These are phyloP conservation scores for Haliclona indistincta DNA, from an alignment of 37 sponge, comb jelly and placozoan genomes.

Conservation along the genomic window DNA sequence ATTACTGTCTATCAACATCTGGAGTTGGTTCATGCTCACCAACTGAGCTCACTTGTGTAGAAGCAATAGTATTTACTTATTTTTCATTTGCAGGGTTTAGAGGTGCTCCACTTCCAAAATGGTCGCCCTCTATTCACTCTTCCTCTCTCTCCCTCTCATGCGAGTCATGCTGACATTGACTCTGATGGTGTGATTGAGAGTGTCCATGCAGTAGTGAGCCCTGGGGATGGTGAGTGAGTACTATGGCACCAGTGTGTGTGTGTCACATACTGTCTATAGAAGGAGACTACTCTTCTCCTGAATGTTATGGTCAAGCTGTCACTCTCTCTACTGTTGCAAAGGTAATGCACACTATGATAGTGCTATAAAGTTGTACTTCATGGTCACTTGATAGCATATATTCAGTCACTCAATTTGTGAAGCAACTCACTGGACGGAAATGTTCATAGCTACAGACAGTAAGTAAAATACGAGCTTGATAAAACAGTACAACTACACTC, in stretches of 20 bases:
- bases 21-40: too few relatives aligned
- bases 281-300: not conserved
- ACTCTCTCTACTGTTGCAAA: conserved; percentile 8
- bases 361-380: not conserved
- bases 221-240: conserved; percentile 43
- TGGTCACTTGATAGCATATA: conserved; percentile 22
- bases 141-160: conserved; percentile 66
- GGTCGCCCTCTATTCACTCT: conserved; percentile 82
- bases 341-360: not conserved
- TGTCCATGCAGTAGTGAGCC: conserved; percentile 56
- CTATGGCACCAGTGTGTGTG: not conserved
- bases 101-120: conserved; percentile 72
- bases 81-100: conserved; percentile 49
- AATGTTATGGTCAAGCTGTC: conserved; percentile 72
- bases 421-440: conserved; percentile 76
- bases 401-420: conserved; percentile 85
- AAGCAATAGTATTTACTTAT: too few relatives aligned
- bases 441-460: conserved; percentile 70
- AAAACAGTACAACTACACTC: not conserved
- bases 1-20: too few relatives aligned
- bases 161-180: conserved; percentile 78
- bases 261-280: not conserved
- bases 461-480: not conserved
- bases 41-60: too few relatives aligned
- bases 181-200: conserved; percentile 82